These are phyloP conservation scores for Gymnothorax reevesii DNA, from an alignment of 2,797 vertebrate species.

Conservation along the genomic window DNA sequence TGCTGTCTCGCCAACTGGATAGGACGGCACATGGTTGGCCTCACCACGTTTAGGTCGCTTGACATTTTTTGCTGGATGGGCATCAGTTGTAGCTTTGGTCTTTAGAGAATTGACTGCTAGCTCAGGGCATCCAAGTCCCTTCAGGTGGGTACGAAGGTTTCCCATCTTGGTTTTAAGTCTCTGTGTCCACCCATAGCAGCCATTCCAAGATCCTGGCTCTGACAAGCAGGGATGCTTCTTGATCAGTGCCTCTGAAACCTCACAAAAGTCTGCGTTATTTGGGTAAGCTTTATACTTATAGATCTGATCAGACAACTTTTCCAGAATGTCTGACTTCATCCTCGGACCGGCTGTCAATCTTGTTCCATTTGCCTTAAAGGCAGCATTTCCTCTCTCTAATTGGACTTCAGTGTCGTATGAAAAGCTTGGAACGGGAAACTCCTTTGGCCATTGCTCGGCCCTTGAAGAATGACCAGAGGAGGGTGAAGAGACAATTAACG, in stretches of 20 bases:
- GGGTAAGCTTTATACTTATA: constrained; percentile 32
- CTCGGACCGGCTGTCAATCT: constrained; percentile 24
- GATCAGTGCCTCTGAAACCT: constrained; percentile 18
- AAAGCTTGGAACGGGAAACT: constrained; percentile 27
- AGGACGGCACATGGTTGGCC: constrained; percentile 28
- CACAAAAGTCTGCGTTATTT: constrained; percentile 20
- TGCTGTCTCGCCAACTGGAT: constrained; percentile 30
- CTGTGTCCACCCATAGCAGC: constrained; percentile 26
- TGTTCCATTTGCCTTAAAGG: constrained; percentile 25
- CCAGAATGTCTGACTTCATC: constrained; percentile 28
- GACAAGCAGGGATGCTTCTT: constrained; percentile 30
- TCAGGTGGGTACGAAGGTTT: constrained; percentile 18
- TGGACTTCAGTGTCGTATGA: constrained; percentile 42
- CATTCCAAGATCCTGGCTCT: constrained; percentile 21
- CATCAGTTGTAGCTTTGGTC: constrained; percentile 26
- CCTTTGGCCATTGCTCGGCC: constrained; percentile 29
- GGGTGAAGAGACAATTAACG: constrained; percentile 24
- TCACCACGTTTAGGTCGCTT: constrained; percentile 19
- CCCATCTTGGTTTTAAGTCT: constrained; percentile 29
- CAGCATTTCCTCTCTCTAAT: constrained; percentile 33
- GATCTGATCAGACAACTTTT: constrained; percentile 26
- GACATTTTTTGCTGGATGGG: constrained; percentile 21
- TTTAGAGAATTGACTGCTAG: constrained; percentile 20
- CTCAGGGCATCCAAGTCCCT: constrained; percentile 15
- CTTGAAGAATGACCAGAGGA: constrained; percentile 27